Evolutionary conservation across 2,888 invertebrate genomes (phyloP).

Genomic region (Melipona bicolor): DNA sequence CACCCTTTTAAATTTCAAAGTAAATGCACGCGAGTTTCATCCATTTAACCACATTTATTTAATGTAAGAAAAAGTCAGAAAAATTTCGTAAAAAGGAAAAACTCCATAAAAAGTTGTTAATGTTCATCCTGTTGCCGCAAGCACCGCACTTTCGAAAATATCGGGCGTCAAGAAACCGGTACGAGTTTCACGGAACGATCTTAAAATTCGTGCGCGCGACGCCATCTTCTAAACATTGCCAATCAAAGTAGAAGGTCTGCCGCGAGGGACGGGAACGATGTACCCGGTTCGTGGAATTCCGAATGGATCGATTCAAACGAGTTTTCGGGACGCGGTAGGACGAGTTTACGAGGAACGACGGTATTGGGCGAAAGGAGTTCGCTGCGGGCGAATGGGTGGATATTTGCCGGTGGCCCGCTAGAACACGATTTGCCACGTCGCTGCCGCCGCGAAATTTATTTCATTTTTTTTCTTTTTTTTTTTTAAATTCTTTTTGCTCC

Average conservation of each 20-base stretch:
- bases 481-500: slow-evolving; percentile 12
- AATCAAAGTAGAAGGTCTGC: slow-evolving; percentile 55
- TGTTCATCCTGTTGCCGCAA: neutral
- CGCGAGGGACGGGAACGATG: slow-evolving; percentile 51
- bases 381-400: slow-evolving; percentile 71
- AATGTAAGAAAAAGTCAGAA: too few species aligned
- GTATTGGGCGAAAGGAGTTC: slow-evolving; percentile 71
- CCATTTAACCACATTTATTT: too few species aligned
- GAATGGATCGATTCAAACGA: slow-evolving; percentile 72
- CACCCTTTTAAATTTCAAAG: too few species aligned
- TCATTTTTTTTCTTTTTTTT: neutral
- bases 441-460: slow-evolving; percentile 65
- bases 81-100: neutral
- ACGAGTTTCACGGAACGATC: neutral
- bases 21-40: too few species aligned
- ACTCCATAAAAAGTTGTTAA: neutral
- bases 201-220: slow-evolving; percentile 45
- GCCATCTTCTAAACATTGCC: slow-evolving; percentile 62
- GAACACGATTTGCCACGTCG: slow-evolving; percentile 71
- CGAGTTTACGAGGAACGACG: slow-evolving; percentile 72
- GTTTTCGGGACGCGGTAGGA: slow-evolving; percentile 72
- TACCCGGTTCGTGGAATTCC: slow-evolving; percentile 68
- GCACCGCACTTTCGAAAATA: neutral
- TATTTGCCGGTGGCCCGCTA: slow-evolving; percentile 71
- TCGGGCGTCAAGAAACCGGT: too few species aligned